phyloP scores from a whole-genome alignment of 2,888 invertebrate genomes.

The Aleiodes alternator region DNA sequence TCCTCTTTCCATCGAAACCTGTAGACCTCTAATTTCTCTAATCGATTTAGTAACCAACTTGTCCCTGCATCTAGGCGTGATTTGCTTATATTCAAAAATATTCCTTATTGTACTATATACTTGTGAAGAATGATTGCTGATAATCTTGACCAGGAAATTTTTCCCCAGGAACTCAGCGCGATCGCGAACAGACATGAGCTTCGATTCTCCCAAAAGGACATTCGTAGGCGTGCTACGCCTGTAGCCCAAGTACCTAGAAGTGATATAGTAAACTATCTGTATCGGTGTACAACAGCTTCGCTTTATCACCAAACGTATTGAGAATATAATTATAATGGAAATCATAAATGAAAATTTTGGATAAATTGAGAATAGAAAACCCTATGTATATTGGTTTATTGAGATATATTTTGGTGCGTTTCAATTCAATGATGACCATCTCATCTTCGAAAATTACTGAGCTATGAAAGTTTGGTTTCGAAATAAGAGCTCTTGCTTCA shows the following conservation, averaged over 20 bases:
- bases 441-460: constrained; percentile 65
- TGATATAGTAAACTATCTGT: constrained; percentile 64
- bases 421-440: constrained; percentile 67
- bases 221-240: too few relatives aligned
- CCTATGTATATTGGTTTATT: constrained; percentile 73
- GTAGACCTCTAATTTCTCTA: too few relatives aligned
- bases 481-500: constrained; percentile 64
- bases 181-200: too few relatives aligned
- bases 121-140: too few relatives aligned
- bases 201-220: too few relatives aligned
- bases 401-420: constrained; percentile 58
- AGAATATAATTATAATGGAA: not conserved
- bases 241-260: constrained; percentile 57
- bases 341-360: constrained; percentile 59
- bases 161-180: too few relatives aligned
- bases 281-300: not conserved
- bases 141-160: too few relatives aligned
- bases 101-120: too few relatives aligned
- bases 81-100: too few relatives aligned
- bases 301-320: not conserved
- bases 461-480: constrained; percentile 65
- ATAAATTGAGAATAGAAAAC: constrained; percentile 70
- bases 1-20: too few relatives aligned
- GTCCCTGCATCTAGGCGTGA: too few relatives aligned
- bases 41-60: too few relatives aligned